A percentile compares a stretch with the other conserved stretches of the same genome.
phyloP scores from a whole-genome alignment of 2,797 vertebrate genomes.

The Diplodus puntazzo region DNA sequence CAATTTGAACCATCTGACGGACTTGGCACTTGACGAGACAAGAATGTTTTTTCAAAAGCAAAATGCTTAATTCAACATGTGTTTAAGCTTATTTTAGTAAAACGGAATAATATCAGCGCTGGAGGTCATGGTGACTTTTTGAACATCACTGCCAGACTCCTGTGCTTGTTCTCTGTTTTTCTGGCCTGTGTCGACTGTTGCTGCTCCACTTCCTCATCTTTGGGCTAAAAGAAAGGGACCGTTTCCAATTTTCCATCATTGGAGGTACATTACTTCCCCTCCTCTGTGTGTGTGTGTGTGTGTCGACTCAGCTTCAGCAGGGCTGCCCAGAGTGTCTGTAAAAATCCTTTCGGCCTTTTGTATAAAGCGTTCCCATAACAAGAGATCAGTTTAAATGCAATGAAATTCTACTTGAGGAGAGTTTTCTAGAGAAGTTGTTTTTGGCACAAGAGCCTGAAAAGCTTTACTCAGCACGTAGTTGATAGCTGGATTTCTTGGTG shows the following conservation, averaged over 20 bases:
- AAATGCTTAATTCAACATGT: not conserved
- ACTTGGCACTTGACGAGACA: not conserved
- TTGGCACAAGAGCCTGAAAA: slow-evolving; percentile 15
- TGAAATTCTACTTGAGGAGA: slow-evolving; percentile 11
- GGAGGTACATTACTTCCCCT: slow-evolving; percentile 19
- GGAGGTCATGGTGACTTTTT: slow-evolving; percentile 30
- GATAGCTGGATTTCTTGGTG: slow-evolving; percentile 28
- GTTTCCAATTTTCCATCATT: slow-evolving; percentile 42
- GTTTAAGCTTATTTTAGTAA: not conserved
- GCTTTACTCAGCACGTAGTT: slow-evolving; percentile 22
- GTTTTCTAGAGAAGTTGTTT: slow-evolving; percentile 33
- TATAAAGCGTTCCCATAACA: slow-evolving; percentile 3
- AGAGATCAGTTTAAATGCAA: slow-evolving; percentile 27
- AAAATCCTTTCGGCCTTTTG: slow-evolving; percentile 10
- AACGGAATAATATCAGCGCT: not conserved
- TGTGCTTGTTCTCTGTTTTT: slow-evolving; percentile 18
- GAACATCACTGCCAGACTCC: not conserved
- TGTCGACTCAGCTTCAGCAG: not conserved
- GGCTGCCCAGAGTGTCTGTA: slow-evolving; percentile 5
- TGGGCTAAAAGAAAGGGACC: not conserved
- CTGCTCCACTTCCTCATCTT: slow-evolving; percentile 39
- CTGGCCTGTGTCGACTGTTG: slow-evolving; percentile 17
- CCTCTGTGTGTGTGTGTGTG: not conserved
- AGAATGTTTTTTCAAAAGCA: not conserved
- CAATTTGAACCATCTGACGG: too few relatives aligned